Percentiles rank a stretch among this genome's conserved stretches.
phyloP scores from a whole-genome alignment of 2,797 vertebrate species.

The Masticophis lateralis region DNA sequence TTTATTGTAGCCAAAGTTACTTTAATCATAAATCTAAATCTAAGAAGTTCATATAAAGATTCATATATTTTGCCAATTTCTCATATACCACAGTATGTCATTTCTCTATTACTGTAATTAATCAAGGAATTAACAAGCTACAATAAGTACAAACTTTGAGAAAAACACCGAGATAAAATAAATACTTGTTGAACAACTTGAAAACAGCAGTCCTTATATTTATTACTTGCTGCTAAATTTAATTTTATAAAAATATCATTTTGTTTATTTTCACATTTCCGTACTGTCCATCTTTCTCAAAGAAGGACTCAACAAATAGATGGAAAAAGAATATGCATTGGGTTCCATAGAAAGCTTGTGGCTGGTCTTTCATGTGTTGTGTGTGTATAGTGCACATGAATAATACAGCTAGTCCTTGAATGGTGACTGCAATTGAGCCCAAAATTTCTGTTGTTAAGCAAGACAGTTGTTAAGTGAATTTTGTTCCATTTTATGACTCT shows the following conservation, averaged over 20 bases:
- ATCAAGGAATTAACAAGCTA: background rate
- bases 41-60: background rate
- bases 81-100: slow-evolving; percentile 39
- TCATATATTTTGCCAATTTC: background rate
- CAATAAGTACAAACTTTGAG: background rate
- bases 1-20: background rate
- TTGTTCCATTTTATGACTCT: background rate
- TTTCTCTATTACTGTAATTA: slow-evolving; percentile 30
- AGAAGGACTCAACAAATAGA: background rate
- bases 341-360: background rate
- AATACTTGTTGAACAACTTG: background rate
- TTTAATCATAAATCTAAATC: background rate
- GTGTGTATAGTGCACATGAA: background rate
- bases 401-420: background rate
- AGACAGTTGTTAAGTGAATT: background rate
- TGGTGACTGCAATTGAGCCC: background rate
- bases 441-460: background rate
- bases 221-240: background rate
- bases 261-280: background rate
- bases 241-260: background rate
- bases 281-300: background rate
- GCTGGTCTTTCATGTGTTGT: background rate
- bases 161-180: background rate
- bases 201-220: background rate
- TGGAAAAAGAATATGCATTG: background rate